Percentiles rank a stretch among this genome's conserved stretches.
Conservation (phyloP, 1,140 invertebrate genomes). For the Metopolophium dirhodum region DNA sequence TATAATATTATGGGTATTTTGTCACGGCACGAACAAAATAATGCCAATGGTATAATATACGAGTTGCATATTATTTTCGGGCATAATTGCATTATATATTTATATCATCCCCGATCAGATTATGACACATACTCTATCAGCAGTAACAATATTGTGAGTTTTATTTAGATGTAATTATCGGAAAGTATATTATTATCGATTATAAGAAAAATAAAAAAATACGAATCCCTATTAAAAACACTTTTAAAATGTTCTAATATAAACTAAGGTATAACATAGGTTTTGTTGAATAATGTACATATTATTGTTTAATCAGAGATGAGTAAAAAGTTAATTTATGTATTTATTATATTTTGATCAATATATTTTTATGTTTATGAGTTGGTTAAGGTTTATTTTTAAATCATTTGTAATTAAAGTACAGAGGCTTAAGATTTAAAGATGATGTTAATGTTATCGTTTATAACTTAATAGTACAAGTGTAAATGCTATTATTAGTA, state of each 20-base stretch:
- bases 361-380: not conserved
- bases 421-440: not conserved
- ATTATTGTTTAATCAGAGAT: not conserved
- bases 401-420: not conserved
- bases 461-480: no score
- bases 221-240: not conserved
- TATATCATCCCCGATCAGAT: no score
- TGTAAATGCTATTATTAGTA: no score
- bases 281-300: not conserved
- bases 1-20: no score
- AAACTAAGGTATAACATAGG: no score
- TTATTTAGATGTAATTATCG: not conserved
- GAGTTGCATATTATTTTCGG: no score
- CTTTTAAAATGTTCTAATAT: not conserved
- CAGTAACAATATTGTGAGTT: not conserved
- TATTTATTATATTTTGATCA: not conserved
- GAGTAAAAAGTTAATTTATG: not conserved
- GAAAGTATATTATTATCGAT: not conserved
- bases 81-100: no score
- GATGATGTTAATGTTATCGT: not conserved
- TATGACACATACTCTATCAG: no score
- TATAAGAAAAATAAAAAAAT: not conserved
- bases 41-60: no score
- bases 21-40: no score
- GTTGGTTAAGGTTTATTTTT: not conserved